These are phyloP conservation scores for Centruroides vittatus DNA, from an alignment of 1,140 invertebrate genomes.

Conservation along the genomic window DNA sequence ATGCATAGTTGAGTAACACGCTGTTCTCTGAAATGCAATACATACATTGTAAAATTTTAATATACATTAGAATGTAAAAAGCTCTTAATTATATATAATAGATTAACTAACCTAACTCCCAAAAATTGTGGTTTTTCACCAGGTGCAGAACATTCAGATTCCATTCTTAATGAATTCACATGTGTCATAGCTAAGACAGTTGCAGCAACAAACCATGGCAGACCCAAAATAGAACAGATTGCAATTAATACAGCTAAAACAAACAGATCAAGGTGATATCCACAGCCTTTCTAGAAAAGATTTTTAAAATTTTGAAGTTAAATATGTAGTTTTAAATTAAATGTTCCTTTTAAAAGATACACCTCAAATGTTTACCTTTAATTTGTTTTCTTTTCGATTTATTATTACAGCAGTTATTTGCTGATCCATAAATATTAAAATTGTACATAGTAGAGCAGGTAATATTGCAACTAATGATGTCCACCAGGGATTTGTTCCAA, in stretches of 20 bases:
- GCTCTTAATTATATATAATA: not conserved
- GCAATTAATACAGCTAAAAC: conserved; percentile 76
- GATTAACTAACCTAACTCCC: conserved; percentile 51
- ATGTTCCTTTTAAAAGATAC: not conserved
- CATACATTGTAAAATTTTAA: conserved; percentile 1
- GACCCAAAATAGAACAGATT: conserved; percentile 80
- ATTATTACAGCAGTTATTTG: conserved; percentile 34
- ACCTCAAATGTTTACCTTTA: conserved; percentile 21
- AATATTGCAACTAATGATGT: conserved; percentile 17
- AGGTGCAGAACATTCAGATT: conserved; percentile 91
- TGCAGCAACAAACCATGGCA: conserved; percentile 94
- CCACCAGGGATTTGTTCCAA: conserved; percentile 21
- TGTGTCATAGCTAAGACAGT: conserved; percentile 98
- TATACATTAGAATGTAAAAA: no score
- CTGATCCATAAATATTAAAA: conserved; percentile 33
- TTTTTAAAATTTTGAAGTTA: no score
- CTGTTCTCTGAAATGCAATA: conserved; percentile 57
- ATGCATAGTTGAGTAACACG: conserved; percentile 90
- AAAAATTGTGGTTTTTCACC: conserved; percentile 96
- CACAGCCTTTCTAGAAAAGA: conserved; percentile 67
- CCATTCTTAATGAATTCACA: conserved; percentile 90
- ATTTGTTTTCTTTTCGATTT: conserved; percentile 33
- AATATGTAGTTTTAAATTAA: no score
- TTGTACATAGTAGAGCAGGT: conserved; percentile 28
- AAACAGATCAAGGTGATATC: conserved; percentile 94